Base-by-base conservation (phyloP, 2,888 invertebrate species). In the Meandrusa payeni region DNA sequence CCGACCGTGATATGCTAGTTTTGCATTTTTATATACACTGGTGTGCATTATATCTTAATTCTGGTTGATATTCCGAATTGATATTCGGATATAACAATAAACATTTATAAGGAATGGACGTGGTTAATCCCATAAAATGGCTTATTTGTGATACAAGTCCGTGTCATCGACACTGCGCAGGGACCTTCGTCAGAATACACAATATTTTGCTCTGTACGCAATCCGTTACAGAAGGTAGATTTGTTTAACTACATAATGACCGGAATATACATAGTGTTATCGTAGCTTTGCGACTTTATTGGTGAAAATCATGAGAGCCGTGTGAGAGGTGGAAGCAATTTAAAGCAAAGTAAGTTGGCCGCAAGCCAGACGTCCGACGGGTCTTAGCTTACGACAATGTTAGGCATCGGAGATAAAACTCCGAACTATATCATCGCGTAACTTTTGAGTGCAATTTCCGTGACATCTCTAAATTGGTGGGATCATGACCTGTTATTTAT, bases 331-430 rank as follows among this genome's bases (percentile, higher is more conserved):
- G 59, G 66, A 64, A 70, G 72, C 69, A 75, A 75, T 76, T 76
- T 69, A 67, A 74, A 71, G 57, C 68, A 70, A 71, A 79, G 76
- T 69, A 73, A 68, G 59, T 70, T 81, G 83, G 83, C 83, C 56
- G 51, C 54, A 61, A 57, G 78, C 83, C 83, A 82, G 74, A 55
- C 59, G 49, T 59, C 66, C 56, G 59, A 52, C 58, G 59, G 66
- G 63, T 70, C 70, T 68, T 61, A 64, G 64, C 65, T 62, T 66
- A 62, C 65, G 69, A 70, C 67, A 68, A 72, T 64, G 66, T 68
- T 68, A 66, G 69, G 64, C 62, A 63, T 69, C 63, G 53, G 55
- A 66, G 73, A 72, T 73, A 78, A 71, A 69, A 65, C 64, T 64
- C 56, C 59, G 58, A 60, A 64, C 62, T 65, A 59, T 68, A 69